A percentile compares a stretch with the other conserved stretches of the same genome.
These are phyloP conservation scores for Triplophysa rosa DNA, from an alignment of 2,113 vertebrate species.

Conservation along the genomic window DNA sequence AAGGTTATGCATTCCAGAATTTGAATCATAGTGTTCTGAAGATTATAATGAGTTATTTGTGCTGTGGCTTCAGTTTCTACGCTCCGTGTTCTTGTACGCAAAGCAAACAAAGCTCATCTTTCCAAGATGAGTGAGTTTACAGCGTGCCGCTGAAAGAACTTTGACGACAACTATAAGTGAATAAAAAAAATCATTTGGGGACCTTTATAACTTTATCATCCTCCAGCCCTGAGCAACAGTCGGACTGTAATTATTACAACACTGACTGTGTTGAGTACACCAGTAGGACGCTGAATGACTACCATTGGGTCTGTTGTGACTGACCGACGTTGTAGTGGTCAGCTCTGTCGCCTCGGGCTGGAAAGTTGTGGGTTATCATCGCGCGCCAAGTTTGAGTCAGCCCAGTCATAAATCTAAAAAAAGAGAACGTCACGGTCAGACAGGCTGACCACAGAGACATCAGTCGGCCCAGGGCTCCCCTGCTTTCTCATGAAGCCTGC, in stretches of 20 bases:
- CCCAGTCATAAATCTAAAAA: constrained; percentile 63
- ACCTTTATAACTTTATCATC: constrained; percentile 53
- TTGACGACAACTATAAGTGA: constrained; percentile 26
- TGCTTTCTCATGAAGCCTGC: constrained; percentile 56
- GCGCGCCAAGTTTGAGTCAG: constrained; percentile 61
- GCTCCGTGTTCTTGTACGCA: constrained; percentile 26
- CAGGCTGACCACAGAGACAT: constrained; percentile 63
- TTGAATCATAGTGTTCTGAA: not conserved
- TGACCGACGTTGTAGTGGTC: constrained; percentile 63
- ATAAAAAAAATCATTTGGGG: constrained; percentile 25
- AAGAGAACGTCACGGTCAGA: constrained; percentile 60
- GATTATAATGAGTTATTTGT: not conserved
- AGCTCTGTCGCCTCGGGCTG: constrained; percentile 60
- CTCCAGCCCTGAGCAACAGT: constrained; percentile 22
- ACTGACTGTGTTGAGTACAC: constrained; percentile 50
- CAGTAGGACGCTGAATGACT: constrained; percentile 55
- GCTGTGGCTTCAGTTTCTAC: constrained; percentile 13
- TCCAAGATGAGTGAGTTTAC: constrained; percentile 24
- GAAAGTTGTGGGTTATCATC: constrained; percentile 61
- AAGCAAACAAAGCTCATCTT: constrained; percentile 26
- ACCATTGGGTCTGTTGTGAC: constrained; percentile 48
- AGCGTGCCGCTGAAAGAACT: constrained; percentile 20
- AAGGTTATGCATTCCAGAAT: too few species aligned
- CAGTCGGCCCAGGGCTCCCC: constrained; percentile 59
- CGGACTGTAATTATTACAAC: constrained; percentile 56